A percentile compares a stretch with the other conserved stretches of the same genome.
These are phyloP conservation scores for Vulpes vulpes DNA, from an alignment of 2,113 vertebrate species.

Conservation along the genomic window DNA sequence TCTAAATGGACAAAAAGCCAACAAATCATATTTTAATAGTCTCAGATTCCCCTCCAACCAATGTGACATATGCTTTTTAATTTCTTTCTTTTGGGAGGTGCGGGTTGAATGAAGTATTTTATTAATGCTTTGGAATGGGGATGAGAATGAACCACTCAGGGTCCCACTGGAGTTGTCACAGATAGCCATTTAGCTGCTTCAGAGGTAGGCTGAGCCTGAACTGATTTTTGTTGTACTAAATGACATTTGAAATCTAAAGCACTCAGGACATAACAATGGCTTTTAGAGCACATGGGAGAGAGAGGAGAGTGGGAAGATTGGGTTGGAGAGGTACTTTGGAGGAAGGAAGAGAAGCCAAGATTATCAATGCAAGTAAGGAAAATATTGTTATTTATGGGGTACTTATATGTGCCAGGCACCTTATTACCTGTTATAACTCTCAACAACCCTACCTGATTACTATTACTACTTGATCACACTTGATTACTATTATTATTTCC, in stretches of 20 bases:
- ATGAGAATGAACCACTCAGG: not conserved
- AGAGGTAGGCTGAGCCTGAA: not conserved
- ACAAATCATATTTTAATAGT: slow-evolving; percentile 20
- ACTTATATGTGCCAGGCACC: not conserved
- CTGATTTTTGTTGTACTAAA: not conserved
- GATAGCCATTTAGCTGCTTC: not conserved
- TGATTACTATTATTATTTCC: not conserved
- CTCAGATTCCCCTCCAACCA: not conserved
- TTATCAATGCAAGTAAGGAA: not conserved
- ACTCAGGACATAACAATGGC: not conserved
- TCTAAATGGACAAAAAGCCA: slow-evolving; percentile 19
- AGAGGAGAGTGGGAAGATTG: not conserved
- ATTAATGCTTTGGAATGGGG: not conserved
- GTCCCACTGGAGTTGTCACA: not conserved
- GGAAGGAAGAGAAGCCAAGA: not conserved
- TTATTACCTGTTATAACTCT: not conserved
- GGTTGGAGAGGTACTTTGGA: not conserved
- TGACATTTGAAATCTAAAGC: not conserved
- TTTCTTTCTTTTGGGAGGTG: not conserved
- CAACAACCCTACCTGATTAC: not conserved
- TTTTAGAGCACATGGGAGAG: not conserved
- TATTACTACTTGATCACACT: not conserved
- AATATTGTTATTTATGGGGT: not conserved
- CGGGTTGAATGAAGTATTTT: not conserved
- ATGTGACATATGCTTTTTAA: not conserved